These are phyloP conservation scores for Alligator sinensis DNA, from an alignment of 2,113 vertebrate genomes.

Conservation along the genomic window DNA sequence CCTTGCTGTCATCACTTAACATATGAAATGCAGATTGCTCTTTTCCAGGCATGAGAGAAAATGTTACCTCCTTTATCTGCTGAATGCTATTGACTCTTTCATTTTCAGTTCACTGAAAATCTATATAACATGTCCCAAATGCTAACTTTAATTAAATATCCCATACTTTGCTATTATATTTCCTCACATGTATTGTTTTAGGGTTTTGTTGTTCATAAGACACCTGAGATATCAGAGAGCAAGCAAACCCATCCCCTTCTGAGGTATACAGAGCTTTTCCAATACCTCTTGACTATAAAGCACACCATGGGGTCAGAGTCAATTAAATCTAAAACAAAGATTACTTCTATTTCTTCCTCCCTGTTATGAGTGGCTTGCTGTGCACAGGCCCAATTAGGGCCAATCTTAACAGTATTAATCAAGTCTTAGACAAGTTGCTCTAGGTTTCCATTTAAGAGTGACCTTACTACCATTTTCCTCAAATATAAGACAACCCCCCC, in stretches of 20 bases:
- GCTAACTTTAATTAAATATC: not conserved
- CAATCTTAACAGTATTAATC: not conserved
- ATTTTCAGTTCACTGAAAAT: not conserved
- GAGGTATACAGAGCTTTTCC: not conserved
- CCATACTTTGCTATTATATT: not conserved
- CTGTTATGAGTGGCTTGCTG: not conserved
- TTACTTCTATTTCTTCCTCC: not conserved
- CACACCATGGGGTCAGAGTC: not conserved
- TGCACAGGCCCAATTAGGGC: not conserved
- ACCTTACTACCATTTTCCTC: not conserved
- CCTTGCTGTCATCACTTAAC: not conserved
- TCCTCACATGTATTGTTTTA: not conserved
- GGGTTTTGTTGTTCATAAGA: not conserved
- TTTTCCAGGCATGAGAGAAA: not conserved
- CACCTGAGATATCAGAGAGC: not conserved
- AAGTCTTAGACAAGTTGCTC: not conserved
- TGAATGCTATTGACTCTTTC: not conserved
- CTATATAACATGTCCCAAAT: not conserved
- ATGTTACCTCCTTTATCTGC: not conserved
- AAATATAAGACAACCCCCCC: too few species aligned
- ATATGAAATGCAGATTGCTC: not conserved
- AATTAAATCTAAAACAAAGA: not conserved
- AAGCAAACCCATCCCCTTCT: not conserved
- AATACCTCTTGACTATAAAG: not conserved
- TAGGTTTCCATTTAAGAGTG: not conserved